Evolutionary conservation across 2,113 vertebrate genomes (phyloP).

Genomic region (Todiramphus chloris): DNA sequence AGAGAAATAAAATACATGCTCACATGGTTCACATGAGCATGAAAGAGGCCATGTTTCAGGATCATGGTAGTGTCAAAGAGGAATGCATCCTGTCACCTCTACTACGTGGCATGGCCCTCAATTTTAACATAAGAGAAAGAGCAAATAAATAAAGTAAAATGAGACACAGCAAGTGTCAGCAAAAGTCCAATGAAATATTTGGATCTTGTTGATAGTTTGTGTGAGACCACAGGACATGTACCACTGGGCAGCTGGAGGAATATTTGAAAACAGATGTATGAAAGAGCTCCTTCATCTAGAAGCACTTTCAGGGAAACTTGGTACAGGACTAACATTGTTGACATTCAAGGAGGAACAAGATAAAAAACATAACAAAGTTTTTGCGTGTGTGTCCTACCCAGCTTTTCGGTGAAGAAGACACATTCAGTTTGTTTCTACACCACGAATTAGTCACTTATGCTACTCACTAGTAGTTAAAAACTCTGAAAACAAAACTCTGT

Average conservation of each 20-base stretch:
- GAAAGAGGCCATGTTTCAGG: neutral
- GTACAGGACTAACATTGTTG: accelerated
- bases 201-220: neutral
- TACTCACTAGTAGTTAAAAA: neutral
- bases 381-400: neutral
- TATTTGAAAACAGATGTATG: accelerated
- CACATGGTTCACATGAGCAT: neutral
- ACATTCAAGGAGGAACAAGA: neutral
- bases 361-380: neutral
- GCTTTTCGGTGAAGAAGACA: neutral
- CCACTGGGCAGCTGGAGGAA: neutral
- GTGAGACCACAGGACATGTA: neutral
- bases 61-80: neutral
- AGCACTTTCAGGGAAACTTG: neutral
- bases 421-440: neutral
- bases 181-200: neutral
- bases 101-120: neutral
- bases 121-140: neutral
- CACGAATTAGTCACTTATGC: neutral
- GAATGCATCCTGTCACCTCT: neutral
- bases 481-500: neutral
- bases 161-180: neutral
- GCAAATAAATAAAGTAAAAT: neutral
- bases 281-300: neutral
- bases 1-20: neutral